Conservation (phyloP, 2,113 vertebrate species). For the Cisticola juncidis region DNA sequence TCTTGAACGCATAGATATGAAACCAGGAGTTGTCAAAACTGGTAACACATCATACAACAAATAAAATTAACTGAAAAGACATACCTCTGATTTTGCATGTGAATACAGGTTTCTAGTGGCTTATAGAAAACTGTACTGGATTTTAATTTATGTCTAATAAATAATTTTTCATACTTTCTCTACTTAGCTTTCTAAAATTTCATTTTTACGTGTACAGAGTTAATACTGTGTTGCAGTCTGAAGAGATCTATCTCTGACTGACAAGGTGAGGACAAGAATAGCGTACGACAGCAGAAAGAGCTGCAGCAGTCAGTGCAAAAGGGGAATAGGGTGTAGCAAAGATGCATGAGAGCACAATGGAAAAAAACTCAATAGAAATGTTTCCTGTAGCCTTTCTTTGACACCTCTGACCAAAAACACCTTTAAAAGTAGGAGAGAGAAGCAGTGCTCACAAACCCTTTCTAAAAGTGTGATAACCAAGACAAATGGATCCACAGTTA, state of each 20-base stretch:
- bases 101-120: not conserved
- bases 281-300: not conserved
- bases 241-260: not conserved
- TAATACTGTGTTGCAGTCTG: not conserved
- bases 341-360: not conserved
- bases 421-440: not conserved
- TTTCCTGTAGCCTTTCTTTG: not conserved
- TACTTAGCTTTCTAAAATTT: not conserved
- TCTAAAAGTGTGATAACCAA: not conserved
- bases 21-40: not conserved
- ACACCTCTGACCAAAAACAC: not conserved
- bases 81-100: not conserved
- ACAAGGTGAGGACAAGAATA: not conserved
- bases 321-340: not conserved
- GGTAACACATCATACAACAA: not conserved
- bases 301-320: not conserved
- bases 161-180: not conserved
- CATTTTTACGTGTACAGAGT: not conserved
- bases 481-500: not conserved
- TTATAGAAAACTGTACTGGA: not conserved
- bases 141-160: not conserved
- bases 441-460: not conserved
- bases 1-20: not conserved
- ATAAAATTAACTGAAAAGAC: not conserved
- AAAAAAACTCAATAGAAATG: not conserved